These are phyloP conservation scores for Heliothis peltigera DNA, from an alignment of 2,888 invertebrate genomes.

Conservation along the genomic window DNA sequence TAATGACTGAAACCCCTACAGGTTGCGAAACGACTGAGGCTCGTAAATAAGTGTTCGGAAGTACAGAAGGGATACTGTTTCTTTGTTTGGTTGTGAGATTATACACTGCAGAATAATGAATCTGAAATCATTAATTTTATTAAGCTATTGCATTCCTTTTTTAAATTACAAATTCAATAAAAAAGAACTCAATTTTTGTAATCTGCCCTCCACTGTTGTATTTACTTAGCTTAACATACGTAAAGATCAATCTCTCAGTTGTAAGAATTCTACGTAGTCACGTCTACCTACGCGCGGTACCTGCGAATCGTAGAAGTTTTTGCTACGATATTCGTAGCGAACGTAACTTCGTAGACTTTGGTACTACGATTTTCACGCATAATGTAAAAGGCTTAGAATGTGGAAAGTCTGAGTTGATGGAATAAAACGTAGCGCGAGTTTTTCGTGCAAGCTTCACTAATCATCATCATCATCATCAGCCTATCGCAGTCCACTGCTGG, in stretches of 20 bases:
- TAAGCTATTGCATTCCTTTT: too few species aligned
- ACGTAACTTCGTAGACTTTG: conserved; percentile 35
- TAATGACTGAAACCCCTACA: conserved; percentile 66
- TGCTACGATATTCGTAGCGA: conserved; percentile 52
- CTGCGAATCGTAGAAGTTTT: conserved; percentile 31
- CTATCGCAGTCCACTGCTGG: too few species aligned
- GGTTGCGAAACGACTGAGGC: conserved; percentile 36
- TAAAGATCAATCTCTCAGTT: conserved; percentile 22
- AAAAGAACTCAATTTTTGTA: neutral
- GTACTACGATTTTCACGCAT: conserved; percentile 31
- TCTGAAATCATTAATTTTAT: neutral
- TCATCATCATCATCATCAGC: too few species aligned
- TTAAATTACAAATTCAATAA: too few species aligned
- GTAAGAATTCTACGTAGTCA: conserved; percentile 35
- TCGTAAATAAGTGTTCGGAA: conserved; percentile 52
- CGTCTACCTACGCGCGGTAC: conserved; percentile 34
- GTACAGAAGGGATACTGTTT: conserved; percentile 4
- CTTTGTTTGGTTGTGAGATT: conserved; percentile 1
- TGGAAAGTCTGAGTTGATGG: conserved; percentile 6
- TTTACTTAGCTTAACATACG: neutral
- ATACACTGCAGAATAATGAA: neutral
- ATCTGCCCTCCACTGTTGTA: neutral
- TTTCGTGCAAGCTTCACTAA: neutral
- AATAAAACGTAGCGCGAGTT: conserved; percentile 9
- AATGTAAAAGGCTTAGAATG: conserved; percentile 21